Base-by-base conservation (phyloP, 2,113 vertebrate genomes). In the Nycticorax nycticorax region DNA sequence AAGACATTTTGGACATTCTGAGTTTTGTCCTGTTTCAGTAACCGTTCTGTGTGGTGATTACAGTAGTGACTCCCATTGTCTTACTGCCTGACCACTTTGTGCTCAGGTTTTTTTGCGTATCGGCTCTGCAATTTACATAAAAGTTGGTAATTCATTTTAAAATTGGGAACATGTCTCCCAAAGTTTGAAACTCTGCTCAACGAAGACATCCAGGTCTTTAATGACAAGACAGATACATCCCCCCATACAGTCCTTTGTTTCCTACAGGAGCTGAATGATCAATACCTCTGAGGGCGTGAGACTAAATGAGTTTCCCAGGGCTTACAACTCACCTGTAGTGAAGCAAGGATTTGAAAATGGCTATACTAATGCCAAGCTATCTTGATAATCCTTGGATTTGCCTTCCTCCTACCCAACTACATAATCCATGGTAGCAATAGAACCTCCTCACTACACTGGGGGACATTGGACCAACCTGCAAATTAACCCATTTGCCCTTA, bases 11-110 rank as follows among this genome's bases (percentile, higher is more conserved):
- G 21, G 10, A 6, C 67, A 62, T 66, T 79, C 21, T 93, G 66
- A 71, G 28, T 23, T 57, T 45, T 75, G 32, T 2, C 35, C 30
- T 47, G 5, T 28, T 84, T 72, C 23, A 56, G 39, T 27, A 79
- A n/a, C 7, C 71, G 7, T n/a, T 69, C 23, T 15, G 3, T 63
- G 52, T 12, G 1, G 0, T 74, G 21, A 0, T 37, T 71, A 19
- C 23, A 3, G 0, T 8, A 60, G 11, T 66, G 35, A 33, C n/a
- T 80, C 21, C 11, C 33, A 28, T 72, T 83, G 55, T 43, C 21
- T 14, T 62, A 16, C 43, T 69, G 4, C 37, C 26, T 60, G 33
- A 8, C 8, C 13, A 27, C 35, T 72, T 76, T 3, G 1, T 39
- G 27, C 14, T 88, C 11, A 23, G 6, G 33, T 18, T 32, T 33